Evolutionary conservation across 2,888 invertebrate species (phyloP), one percentile per base, ranked within the genome.

Genomic region (Erebia palarica): DNA sequence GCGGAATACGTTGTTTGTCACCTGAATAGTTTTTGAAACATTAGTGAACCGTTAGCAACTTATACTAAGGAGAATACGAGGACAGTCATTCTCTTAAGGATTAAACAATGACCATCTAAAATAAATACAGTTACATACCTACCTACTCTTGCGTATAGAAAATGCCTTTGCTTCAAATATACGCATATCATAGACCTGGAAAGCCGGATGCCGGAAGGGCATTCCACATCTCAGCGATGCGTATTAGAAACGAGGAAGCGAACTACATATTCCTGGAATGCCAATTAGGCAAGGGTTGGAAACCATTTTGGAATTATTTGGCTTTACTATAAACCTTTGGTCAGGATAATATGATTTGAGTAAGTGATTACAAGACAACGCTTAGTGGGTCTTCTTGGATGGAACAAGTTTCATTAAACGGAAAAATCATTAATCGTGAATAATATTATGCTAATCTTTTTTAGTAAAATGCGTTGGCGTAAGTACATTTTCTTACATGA

Each of bases 211-310:
- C 21, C 13, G 10, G 49, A 49, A 63, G 18, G 21, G 16, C 13
- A 21, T 63, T 21, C 63, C 47, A 61, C 47, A 61, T 47, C 16
- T 47, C 11, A 61, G 47, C 47, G 9, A 63, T 63, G 49, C 47
- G 21, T 21, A 63, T 49, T 49, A 14, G 14, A 21, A 49, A 14
- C 18, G 47, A 47, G 63, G 47, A 49, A 49, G 63, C 18, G 21
- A 13, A 42, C 10, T 11, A n/a, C 8, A 63, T 16, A 63, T 63
- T 49, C 21, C 63, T 49, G 63, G 63, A 47, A 63, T 49, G 21
- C 14, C 21, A 18, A 13, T 61, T 18, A 44, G 13, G 21, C 2
- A 21, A 21, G 47, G 47, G 49, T 49, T 11, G 14, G 18, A 14
- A 49, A 21, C 47, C 21, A 21, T 63, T 49, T 21, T 14, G 63